Evolutionary conservation across 2,797 vertebrate species (phyloP).

Genomic region (Poliocrania exsul): DNA sequence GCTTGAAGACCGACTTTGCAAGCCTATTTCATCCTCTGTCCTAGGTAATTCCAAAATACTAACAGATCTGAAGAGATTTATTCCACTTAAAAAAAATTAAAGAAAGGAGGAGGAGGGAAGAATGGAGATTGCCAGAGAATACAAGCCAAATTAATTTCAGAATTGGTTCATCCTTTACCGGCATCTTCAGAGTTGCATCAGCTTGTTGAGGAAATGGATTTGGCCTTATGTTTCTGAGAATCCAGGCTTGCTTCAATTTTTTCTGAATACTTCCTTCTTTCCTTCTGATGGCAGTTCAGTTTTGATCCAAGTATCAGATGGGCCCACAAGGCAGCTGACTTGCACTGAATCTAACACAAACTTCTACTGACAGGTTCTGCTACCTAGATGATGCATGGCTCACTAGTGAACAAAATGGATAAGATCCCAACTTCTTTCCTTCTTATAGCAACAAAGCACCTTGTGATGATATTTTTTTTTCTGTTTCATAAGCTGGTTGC

Average conservation of each 20-base stretch:
- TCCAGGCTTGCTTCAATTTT: conserved; percentile 14
- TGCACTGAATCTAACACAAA: background rate
- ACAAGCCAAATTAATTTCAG: conserved; percentile 27
- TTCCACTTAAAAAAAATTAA: background rate
- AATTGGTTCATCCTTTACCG: conserved; percentile 16
- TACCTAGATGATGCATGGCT: background rate
- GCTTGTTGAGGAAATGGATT: conserved; percentile 4
- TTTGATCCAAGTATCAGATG: conserved; percentile 23
- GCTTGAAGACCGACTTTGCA: background rate
- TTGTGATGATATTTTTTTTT: background rate
- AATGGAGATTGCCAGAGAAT: background rate
- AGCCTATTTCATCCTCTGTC: background rate
- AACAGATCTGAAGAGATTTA: background rate
- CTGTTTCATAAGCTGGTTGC: conserved; percentile 31
- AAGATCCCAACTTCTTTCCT: background rate
- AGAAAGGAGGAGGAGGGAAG: background rate
- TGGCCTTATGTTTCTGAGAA: conserved; percentile 33
- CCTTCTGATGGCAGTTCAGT: conserved; percentile 25
- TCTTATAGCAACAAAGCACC: conserved; percentile 35
- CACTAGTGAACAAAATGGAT: background rate
- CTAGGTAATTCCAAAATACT: background rate
- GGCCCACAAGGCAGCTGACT: background rate
- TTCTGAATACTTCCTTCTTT: conserved; percentile 49
- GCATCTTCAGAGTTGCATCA: conserved; percentile 21
- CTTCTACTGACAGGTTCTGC: conserved; percentile 8